Base-by-base conservation (phyloP, 2,888 invertebrate species). In the Aricia artaxerxes region DNA sequence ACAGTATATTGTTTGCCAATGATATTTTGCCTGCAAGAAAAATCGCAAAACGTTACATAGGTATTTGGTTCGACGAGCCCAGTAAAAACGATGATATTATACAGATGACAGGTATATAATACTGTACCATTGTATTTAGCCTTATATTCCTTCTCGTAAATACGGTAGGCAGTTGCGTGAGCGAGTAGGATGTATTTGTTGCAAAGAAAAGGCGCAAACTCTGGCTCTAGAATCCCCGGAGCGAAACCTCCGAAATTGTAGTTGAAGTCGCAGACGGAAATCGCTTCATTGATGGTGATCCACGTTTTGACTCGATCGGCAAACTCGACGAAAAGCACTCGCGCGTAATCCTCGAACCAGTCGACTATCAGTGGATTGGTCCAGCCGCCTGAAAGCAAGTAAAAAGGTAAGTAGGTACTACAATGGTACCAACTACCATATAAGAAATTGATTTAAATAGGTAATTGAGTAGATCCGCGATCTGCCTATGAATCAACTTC, bases 261-360 rank as follows among this genome's bases (percentile, higher is more conserved):
- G 44, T 2, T 73, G 44, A 44, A 73, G 13, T 90, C 88, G 81
- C 95, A 94, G 6, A 92, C 83, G 3, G 89, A 81, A 49, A 87
- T 86, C 0, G 97, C 97, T 84, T 97, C 97, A 86, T 97, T 97
- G 80, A 97, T 94, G 0, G 97, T 97, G 0, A 96, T 93, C 97
- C 97, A 97, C 72, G 92, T 88, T 86, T 94, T 95, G 4, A 97
- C 95, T 44, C 96, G 94, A 84, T 95, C 95, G 0, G 95, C 96
- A 82, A 92, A 96, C 82, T 95, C 90, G 6, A 91, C 89, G 85
- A 93, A 95, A 1, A 94, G 88, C 0, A 96, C 84, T 38, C 93
- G 91, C 0, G 96, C 95, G 84, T 95, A 97, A 83, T 96, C 95
- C 24, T 87, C 92, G 83, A 96, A 96, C 87, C 95, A 93, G 31